Evolutionary conservation across 2,113 vertebrate genomes (phyloP).

Genomic region (Pelvicachromis taeniatus): DNA sequence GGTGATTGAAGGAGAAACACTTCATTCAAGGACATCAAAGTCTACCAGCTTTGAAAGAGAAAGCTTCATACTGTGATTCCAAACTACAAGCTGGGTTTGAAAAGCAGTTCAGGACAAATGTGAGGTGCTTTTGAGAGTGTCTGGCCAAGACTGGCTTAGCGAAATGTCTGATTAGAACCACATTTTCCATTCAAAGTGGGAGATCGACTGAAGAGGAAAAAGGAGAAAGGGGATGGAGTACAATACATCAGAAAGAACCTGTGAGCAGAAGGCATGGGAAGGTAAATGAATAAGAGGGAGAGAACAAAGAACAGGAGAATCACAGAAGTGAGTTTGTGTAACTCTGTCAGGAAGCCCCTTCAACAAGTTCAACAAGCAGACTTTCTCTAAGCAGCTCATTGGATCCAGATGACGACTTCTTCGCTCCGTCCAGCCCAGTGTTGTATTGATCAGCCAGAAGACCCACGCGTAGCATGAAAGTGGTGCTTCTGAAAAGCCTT

Average conservation of each 20-base stretch:
- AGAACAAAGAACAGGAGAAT: slow-evolving; percentile 12
- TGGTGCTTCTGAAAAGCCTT: slow-evolving; percentile 8
- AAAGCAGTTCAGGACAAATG: background rate
- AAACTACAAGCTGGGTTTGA: background rate
- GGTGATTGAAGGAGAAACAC: background rate
- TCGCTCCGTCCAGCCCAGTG: slow-evolving; percentile 4
- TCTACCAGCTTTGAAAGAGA: background rate
- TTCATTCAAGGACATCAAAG: background rate
- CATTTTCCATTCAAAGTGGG: slow-evolving; percentile 13
- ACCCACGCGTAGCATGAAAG: background rate
- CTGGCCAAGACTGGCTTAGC: slow-evolving; percentile 38
- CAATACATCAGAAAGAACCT: background rate
- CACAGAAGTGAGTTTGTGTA: slow-evolving; percentile 38
- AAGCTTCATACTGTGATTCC: background rate
- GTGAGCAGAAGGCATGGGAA: background rate
- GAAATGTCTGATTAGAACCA: slow-evolving; percentile 39
- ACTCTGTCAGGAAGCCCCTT: slow-evolving; percentile 47
- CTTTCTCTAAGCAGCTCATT: slow-evolving; percentile 50
- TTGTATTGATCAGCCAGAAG: slow-evolving; percentile 10
- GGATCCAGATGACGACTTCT: slow-evolving; percentile 60
- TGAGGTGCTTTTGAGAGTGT: slow-evolving; percentile 14
- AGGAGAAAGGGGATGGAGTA: background rate
- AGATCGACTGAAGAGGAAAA: slow-evolving; percentile 10
- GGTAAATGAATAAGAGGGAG: slow-evolving; percentile 6
- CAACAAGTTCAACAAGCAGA: slow-evolving; percentile 49